These are phyloP conservation scores for Rhizomys pruinosus DNA, from an alignment of 2,113 vertebrate genomes.

Conservation along the genomic window DNA sequence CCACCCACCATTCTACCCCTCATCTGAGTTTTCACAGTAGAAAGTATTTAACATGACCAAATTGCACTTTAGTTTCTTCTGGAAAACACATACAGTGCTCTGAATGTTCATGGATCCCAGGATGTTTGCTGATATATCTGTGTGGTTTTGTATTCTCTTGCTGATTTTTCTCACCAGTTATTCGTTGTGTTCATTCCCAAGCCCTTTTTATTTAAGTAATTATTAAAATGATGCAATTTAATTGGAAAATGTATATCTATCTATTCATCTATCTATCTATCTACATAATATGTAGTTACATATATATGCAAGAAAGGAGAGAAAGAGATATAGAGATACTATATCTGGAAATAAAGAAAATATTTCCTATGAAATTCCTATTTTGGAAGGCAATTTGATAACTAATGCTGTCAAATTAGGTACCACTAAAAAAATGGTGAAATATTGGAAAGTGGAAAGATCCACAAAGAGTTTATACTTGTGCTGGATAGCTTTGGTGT, in stretches of 20 bases:
- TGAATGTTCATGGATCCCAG: background rate
- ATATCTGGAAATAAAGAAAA: constrained; percentile 1
- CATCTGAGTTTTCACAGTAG: background rate
- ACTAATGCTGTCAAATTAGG: background rate
- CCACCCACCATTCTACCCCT: background rate
- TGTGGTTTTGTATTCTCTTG: background rate
- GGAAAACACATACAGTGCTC: background rate
- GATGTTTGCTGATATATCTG: background rate
- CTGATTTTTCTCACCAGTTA: background rate
- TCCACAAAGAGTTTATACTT: background rate
- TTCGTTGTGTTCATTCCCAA: background rate
- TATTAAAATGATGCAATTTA: background rate
- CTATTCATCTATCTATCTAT: too few relatives aligned
- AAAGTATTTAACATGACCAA: background rate
- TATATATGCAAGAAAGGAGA: too few relatives aligned
- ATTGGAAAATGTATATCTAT: background rate
- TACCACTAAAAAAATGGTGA: background rate
- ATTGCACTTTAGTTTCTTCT: background rate
- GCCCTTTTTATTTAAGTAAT: background rate
- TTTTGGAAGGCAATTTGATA: constrained; percentile 7
- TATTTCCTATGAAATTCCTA: constrained; percentile 23
- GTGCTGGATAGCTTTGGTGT: too few relatives aligned
- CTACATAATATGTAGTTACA: too few relatives aligned
- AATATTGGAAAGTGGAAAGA: background rate
- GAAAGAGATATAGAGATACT: too few relatives aligned